Percentiles rank a stretch among this genome's conserved stretches.
phyloP scores from a whole-genome alignment of 2,797 vertebrate species.

The Parambassis ranga region DNA sequence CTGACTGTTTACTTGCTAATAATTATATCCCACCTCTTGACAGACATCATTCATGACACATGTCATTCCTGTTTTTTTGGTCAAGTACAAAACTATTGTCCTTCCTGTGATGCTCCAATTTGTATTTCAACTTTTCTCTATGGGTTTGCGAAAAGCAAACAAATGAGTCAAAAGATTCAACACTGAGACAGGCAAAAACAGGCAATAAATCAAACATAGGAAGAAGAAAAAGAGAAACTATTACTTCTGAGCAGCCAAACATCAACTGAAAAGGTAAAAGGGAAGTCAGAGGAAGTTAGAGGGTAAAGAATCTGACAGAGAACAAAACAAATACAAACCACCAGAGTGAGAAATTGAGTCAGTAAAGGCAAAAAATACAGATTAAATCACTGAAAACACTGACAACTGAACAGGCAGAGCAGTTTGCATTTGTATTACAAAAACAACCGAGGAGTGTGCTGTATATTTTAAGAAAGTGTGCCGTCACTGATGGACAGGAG shows the following conservation, averaged over 20 bases:
- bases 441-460: not conserved
- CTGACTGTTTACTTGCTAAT: too few species aligned
- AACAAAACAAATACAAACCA: not conserved
- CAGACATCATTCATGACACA: too few species aligned
- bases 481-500: constrained; percentile 31
- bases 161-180: too few species aligned
- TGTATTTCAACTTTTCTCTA: too few species aligned
- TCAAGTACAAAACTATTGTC: too few species aligned
- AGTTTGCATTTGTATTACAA: constrained; percentile 7
- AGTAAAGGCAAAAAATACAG: not conserved
- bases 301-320: not conserved
- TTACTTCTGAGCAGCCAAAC: not conserved
- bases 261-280: not conserved
- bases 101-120: too few species aligned
- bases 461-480: constrained; percentile 4
- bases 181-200: too few species aligned
- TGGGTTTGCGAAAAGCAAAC: too few species aligned
- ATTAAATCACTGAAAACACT: constrained; percentile 21
- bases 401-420: constrained; percentile 15
- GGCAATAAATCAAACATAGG: too few species aligned
- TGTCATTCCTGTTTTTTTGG: too few species aligned
- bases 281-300: too few species aligned
- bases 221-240: not conserved
- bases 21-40: too few species aligned
- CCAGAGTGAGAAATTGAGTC: not conserved